Evolutionary conservation across 2,113 vertebrate species (phyloP).

Genomic region (Sphyrna mokarran): DNA sequence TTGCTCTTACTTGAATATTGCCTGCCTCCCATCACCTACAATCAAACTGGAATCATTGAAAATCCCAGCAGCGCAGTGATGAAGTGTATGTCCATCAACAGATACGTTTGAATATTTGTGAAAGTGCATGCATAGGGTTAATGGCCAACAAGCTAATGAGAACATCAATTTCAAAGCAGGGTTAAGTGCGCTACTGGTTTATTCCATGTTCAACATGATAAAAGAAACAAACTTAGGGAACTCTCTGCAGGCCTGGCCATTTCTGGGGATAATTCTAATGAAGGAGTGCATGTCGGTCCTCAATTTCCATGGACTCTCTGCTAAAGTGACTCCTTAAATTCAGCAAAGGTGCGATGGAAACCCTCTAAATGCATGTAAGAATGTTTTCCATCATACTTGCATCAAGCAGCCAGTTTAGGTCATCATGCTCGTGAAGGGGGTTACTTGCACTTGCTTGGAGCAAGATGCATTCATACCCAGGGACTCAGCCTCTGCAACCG

Average conservation of each 20-base stretch:
- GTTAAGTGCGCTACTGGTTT: not conserved
- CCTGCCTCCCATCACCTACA: not conserved
- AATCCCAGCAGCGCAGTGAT: not conserved
- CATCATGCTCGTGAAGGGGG: not conserved
- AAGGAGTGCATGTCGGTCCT: not conserved
- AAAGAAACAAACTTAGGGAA: not conserved
- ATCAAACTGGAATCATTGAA: not conserved
- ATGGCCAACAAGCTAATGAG: not conserved
- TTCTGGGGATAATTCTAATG: not conserved
- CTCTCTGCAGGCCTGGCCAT: not conserved
- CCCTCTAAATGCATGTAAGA: not conserved
- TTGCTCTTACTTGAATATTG: conserved; percentile 10
- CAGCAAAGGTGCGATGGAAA: not conserved
- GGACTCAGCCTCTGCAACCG: too few species aligned
- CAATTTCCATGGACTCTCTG: not conserved
- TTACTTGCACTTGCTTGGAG: too few species aligned
- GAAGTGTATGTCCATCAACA: not conserved
- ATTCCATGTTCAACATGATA: not conserved
- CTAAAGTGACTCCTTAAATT: not conserved
- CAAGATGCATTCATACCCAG: too few species aligned
- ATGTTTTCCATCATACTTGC: not conserved
- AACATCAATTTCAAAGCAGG: not conserved
- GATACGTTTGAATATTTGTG: not conserved
- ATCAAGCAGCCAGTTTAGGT: not conserved
- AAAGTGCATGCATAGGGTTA: not conserved